Evolutionary conservation across 2,113 vertebrate genomes (phyloP), one percentile per base, ranked within the genome.

Genomic region (Arvicanthis niloticus): DNA sequence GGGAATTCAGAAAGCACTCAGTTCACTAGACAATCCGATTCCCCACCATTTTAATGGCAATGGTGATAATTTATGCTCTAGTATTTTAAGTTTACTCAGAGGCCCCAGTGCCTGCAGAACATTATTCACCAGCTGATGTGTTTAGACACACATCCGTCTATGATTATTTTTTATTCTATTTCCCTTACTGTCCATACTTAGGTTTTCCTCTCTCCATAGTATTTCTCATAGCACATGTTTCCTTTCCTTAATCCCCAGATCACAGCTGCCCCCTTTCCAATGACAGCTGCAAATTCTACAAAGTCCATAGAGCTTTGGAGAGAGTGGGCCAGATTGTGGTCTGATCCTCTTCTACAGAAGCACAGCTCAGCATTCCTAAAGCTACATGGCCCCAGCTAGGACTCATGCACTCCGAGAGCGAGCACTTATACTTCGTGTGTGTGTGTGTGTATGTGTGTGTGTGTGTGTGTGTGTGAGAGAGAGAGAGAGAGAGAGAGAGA

Each of bases 161-260:
- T 1, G 40, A 53, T 16, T 60, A 34, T 65, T 7, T 72, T 4
- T 56, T 45, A 72, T 85, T 48, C 21, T 10, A 4, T n/a, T 75
- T 51, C 37, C 56, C 7, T 1, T 78, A 34, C 6, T 5, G 16
- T 10, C 42, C n/a, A 8, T 13, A 8, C 9, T 73, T 26, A 11
- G 48, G 4, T 3, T n/a, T 85, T 67, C 16, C 16, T 29, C 12
- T n/a, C 7, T 11, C 45, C 45, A 1, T 31, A 62, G 95, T 31
- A 21, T 40, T 40, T 84, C 17, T 15, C 6, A 29, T 2, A 7
- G 8, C 7, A 29, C 6, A 21, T 0, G 0, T 15, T 70, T 10
- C 40, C 10, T 68, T 60, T 3, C 15, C 5, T 29, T 16, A 21
- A 21, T 73, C 10, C 53, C 62, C 22, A 88, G 37, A 3, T 56